Base-by-base conservation (phyloP, 2,888 invertebrate genomes). In the Parnassius smintheus region DNA sequence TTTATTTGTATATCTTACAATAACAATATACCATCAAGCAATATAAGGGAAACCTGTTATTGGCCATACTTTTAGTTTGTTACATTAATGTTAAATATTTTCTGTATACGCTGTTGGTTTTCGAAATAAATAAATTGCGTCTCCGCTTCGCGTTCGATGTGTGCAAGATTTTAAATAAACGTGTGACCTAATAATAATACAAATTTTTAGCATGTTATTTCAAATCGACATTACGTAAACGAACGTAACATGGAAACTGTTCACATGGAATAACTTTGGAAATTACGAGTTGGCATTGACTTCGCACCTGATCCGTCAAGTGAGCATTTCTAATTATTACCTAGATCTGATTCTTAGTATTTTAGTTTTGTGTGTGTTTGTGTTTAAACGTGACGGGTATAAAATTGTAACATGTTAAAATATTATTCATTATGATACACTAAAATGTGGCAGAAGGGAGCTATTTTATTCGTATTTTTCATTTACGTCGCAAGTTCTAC, bases 371-470 rank as follows among this genome's bases (percentile, higher is more conserved):
- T 11, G 60, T 61, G 35, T 74, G 18, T 74, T 71, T 65, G 64
- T 74, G 71, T 78, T 75, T 70, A 75, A 75, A 72, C 72, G 73
- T 65, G 67, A 61, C 42, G 50, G 62, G 70, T 86, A 86, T 88
- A 88, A 80, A 83, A 82, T 76, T 82, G 81, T 79, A 74, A 71
- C 69, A 70, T 66, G 41, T 61, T 53, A 60, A 65, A 59, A 60
- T 65, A 60, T 61, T 22, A 41, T 59, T 77, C 76, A 81, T 72
- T 78, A 70, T 9, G 66, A 41, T 70, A 53, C 64, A 67, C 2
- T 56, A 79, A 70, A 69, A 89, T 89, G 89, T 83, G 80, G 81
- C 72, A 81, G 66, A 57, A 75, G 70, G 79, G 76, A 53, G 77
- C 78, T 44, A 62, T 82, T 13, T 64, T 82, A 45, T 48, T 81